Evolutionary conservation across 2,113 vertebrate species (phyloP).

Genomic region (Chaetura pelagica): DNA sequence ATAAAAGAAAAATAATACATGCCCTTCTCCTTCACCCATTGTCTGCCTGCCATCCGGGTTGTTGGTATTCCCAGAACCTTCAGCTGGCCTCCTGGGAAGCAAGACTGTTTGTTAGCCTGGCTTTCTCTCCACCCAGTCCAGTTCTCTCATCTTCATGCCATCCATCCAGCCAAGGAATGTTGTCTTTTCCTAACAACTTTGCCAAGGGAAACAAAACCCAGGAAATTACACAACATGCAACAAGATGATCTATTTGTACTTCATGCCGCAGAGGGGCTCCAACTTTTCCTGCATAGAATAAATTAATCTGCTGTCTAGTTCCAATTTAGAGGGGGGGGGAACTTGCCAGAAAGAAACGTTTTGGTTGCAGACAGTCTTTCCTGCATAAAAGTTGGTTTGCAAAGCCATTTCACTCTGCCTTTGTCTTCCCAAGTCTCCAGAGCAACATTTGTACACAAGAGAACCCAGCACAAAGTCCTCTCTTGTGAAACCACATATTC

Average conservation of each 20-base stretch:
- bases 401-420: background rate
- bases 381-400: background rate
- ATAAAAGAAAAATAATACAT: background rate
- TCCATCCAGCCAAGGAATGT: background rate
- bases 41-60: fast-evolving
- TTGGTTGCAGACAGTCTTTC: background rate
- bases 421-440: background rate
- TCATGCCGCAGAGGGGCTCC: background rate
- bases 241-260: background rate
- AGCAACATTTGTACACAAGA: background rate
- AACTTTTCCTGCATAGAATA: background rate
- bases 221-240: background rate
- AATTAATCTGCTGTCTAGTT: background rate
- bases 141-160: background rate
- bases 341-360: background rate
- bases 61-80: background rate
- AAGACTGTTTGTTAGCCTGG: background rate
- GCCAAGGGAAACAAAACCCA: background rate
- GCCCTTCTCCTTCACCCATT: background rate
- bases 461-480: background rate
- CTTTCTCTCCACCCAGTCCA: background rate
- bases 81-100: background rate
- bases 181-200: background rate
- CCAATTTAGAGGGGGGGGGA: background rate
- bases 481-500: background rate